phyloP scores from a whole-genome alignment of 2,113 vertebrate species.

The Centropus unirufus region DNA sequence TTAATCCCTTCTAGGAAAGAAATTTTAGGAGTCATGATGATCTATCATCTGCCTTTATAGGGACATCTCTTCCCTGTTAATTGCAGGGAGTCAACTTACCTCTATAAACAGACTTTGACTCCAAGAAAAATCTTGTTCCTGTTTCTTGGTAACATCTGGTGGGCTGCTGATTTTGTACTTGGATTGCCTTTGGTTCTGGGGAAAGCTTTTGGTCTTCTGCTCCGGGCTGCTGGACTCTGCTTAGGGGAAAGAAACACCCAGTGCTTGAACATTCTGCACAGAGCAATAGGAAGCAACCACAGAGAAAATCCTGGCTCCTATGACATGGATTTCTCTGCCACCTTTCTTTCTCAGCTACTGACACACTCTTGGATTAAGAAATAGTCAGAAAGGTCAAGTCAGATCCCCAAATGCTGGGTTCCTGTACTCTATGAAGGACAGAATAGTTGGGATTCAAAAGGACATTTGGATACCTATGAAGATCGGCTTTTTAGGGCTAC shows the following conservation, averaged over 20 bases:
- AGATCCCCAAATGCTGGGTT: neutral
- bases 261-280: neutral
- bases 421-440: neutral
- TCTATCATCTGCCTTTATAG: neutral
- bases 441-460: neutral
- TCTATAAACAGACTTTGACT: neutral
- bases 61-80: neutral
- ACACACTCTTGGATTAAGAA: neutral
- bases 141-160: neutral
- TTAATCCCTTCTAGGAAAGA: neutral
- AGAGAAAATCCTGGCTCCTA: neutral
- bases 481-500: no score
- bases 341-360: neutral
- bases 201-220: neutral
- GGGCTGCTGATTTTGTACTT: neutral
- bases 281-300: neutral
- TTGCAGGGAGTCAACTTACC: accelerated
- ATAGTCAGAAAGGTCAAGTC: neutral
- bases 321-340: neutral
- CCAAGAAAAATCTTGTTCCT: accelerated
- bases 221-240: neutral
- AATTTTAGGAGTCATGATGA: neutral
- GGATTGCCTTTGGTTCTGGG: neutral
- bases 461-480: neutral
- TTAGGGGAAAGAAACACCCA: neutral